These are phyloP conservation scores for Tetragnatha montana DNA, from an alignment of 2,888 invertebrate genomes.

Conservation along the genomic window DNA sequence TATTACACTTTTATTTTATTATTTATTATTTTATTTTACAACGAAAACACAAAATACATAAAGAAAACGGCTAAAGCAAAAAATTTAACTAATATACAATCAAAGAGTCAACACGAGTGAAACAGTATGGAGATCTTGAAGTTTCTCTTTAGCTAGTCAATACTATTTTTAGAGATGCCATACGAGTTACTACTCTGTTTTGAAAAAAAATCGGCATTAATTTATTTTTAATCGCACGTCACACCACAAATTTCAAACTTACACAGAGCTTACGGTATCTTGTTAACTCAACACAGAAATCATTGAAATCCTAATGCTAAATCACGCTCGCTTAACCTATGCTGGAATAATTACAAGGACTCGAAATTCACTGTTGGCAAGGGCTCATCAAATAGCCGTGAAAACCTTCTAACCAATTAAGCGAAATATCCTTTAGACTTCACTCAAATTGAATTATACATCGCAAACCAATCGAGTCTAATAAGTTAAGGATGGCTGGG, in stretches of 20 bases:
- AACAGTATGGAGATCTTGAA: too few relatives aligned
- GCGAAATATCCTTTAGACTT: constrained; percentile 5
- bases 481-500: background rate
- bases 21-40: too few relatives aligned
- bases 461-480: background rate
- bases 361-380: constrained; percentile 31
- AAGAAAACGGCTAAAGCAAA: too few relatives aligned
- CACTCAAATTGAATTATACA: background rate
- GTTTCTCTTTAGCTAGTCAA: too few relatives aligned
- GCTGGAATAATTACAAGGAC: constrained; percentile 26
- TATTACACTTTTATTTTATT: too few relatives aligned
- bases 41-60: too few relatives aligned
- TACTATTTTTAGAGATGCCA: too few relatives aligned
- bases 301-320: background rate
- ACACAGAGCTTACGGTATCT: background rate
- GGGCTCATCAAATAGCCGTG: constrained; percentile 20
- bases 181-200: background rate
- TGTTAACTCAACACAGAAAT: background rate
- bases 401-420: constrained; percentile 29
- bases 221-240: too few relatives aligned
- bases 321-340: background rate
- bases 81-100: too few relatives aligned
- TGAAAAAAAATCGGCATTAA: background rate
- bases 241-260: too few relatives aligned
- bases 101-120: too few relatives aligned